These are phyloP conservation scores for Zaprionus obscuricornis DNA, from an alignment of 2,888 invertebrate species.

Conservation along the genomic window DNA sequence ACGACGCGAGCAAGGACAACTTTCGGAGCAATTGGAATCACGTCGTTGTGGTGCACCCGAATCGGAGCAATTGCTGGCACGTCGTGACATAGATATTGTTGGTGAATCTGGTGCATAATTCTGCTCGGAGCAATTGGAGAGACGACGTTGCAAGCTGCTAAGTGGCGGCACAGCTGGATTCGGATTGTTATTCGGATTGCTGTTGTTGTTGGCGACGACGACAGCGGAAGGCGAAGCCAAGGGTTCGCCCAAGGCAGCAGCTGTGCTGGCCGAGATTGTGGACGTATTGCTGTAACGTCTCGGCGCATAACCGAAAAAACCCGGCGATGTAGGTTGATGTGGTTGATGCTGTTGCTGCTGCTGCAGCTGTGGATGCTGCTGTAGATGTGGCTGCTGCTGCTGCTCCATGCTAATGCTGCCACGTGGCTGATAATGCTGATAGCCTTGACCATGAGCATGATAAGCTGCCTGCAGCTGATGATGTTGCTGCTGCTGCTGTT, in stretches of 20 bases:
- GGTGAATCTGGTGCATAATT: constrained; percentile 68
- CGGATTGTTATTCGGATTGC: constrained; percentile 28
- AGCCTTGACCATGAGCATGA: constrained; percentile 62
- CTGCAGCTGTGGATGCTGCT: no score
- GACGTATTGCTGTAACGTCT: constrained; percentile 89
- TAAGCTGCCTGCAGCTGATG: constrained; percentile 45
- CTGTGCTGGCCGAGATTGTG: constrained; percentile 73
- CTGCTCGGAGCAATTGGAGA: constrained; percentile 82
- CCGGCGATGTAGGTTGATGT: no score
- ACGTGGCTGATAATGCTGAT: constrained; percentile 71
- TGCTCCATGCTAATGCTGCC: constrained; percentile 62
- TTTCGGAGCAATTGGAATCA: constrained; percentile 82
- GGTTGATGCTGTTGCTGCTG: no score
- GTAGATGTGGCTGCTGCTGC: constrained; percentile 47
- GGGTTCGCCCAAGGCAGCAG: constrained; percentile 57
- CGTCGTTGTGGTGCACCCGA: constrained; percentile 77
- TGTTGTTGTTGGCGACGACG: constrained; percentile 25
- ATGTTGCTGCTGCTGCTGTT: constrained; percentile 46
- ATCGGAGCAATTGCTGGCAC: constrained; percentile 82
- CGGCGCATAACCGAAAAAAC: constrained; percentile 82
- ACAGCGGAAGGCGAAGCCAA: constrained; percentile 44
- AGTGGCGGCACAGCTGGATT: constrained; percentile 22
- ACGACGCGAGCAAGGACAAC: constrained; percentile 81
- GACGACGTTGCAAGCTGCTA: constrained; percentile 73
- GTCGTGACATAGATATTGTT: constrained; percentile 70